phyloP scores from a whole-genome alignment of 2,797 vertebrate species.

The Paramormyrops hopkinsi region DNA sequence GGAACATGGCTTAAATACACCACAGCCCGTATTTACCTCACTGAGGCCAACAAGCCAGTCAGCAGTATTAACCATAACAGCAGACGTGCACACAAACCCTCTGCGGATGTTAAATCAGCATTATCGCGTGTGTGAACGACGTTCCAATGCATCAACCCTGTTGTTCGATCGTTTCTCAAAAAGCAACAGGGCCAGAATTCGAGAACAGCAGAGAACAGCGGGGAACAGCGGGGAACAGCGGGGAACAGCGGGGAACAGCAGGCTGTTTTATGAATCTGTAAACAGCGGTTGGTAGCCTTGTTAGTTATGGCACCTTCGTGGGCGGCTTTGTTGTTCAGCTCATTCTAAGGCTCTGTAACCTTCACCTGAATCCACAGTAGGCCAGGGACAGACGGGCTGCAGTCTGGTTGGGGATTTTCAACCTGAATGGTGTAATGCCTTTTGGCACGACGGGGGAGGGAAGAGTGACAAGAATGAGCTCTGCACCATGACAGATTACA shows the following conservation, averaged over 20 bases:
- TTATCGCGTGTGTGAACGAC: not conserved
- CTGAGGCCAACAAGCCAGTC: not conserved
- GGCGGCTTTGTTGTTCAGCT: not conserved
- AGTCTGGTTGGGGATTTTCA: not conserved
- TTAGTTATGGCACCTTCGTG: not conserved
- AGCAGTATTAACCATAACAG: not conserved
- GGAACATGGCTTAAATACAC: not conserved
- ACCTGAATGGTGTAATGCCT: not conserved
- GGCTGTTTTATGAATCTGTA: not conserved
- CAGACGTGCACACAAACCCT: not conserved
- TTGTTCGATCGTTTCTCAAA: not conserved
- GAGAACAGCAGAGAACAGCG: not conserved
- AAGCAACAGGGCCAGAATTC: not conserved
- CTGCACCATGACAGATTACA: not conserved
- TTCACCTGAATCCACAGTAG: not conserved
- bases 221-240: no score
- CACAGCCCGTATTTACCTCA: not conserved
- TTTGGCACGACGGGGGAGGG: not conserved
- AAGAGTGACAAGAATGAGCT: not conserved
- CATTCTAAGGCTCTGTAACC: not conserved
- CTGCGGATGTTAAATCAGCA: not conserved
- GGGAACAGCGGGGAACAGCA: not conserved
- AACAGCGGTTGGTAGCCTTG: not conserved
- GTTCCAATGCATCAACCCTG: not conserved
- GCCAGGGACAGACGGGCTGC: not conserved